Evolutionary conservation across 2,888 invertebrate genomes (phyloP).

Genomic region (Diabrotica balteata): DNA sequence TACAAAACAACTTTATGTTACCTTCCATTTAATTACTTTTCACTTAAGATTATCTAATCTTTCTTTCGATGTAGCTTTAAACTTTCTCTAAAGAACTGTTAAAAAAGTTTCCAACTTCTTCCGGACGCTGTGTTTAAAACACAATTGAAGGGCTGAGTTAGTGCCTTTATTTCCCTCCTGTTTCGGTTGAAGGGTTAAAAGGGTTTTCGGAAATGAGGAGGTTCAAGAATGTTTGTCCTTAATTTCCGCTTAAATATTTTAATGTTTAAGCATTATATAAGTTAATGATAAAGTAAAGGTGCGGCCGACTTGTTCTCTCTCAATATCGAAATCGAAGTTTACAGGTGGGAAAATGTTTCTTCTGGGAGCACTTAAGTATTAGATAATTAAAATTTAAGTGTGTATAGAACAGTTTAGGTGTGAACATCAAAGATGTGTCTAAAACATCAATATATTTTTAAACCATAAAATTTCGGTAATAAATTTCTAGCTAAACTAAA

Average conservation of each 20-base stretch:
- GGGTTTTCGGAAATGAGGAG: slow-evolving; percentile 2
- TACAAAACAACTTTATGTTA: too few relatives aligned
- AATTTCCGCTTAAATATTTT: slow-evolving; percentile 1
- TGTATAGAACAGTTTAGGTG: too few relatives aligned
- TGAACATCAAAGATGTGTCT: too few relatives aligned
- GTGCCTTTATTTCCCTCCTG: not conserved
- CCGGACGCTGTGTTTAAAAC: not conserved
- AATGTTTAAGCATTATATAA: not conserved
- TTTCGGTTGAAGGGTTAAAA: slow-evolving; percentile 8
- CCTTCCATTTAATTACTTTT: too few relatives aligned
- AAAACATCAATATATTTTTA: too few relatives aligned
- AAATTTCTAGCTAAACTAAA: too few relatives aligned
- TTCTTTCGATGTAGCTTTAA: not conserved
- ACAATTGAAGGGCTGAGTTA: not conserved
- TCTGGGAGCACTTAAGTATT: too few relatives aligned
- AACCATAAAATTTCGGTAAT: too few relatives aligned
- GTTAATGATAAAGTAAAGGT: not conserved
- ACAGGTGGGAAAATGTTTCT: not conserved
- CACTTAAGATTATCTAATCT: not conserved
- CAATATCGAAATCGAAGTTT: not conserved
- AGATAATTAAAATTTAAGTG: too few relatives aligned
- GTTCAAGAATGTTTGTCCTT: slow-evolving; percentile 8
- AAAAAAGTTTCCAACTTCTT: not conserved
- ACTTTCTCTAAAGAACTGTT: not conserved
- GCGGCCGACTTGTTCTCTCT: not conserved